Conservation (phyloP, 2,797 vertebrate genomes). For the Euthynnus affinis region DNA sequence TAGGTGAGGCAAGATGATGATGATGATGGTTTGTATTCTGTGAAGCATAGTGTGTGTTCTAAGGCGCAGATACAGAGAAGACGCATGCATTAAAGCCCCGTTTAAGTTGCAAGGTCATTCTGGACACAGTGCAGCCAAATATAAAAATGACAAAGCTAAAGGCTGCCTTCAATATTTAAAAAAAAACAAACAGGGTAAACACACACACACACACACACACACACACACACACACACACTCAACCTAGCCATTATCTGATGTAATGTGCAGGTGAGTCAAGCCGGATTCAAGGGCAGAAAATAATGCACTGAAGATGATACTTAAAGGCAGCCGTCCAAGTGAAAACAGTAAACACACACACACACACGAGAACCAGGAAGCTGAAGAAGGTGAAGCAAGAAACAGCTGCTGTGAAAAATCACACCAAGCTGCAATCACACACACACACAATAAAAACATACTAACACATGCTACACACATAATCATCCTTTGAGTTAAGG, state of each 20-base stretch:
- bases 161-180: slow-evolving; percentile 3
- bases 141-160: no score
- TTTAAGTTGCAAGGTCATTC: slow-evolving; percentile 32
- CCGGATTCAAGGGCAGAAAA: slow-evolving; percentile 7
- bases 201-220: slow-evolving; percentile 4
- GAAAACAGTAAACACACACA: background rate
- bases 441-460: background rate
- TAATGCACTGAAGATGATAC: slow-evolving; percentile 12
- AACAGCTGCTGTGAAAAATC: background rate
- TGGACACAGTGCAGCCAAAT: no score
- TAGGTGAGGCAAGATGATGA: slow-evolving; percentile 5
- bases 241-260: background rate
- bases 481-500: background rate
- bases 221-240: background rate
- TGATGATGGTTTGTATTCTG: slow-evolving; percentile 16
- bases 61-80: background rate
- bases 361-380: no score
- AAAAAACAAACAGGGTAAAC: background rate
- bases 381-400: slow-evolving; percentile 8
- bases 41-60: slow-evolving; percentile 10
- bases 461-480: background rate
- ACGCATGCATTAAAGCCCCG: slow-evolving; percentile 3
- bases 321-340: slow-evolving; percentile 28
- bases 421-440: background rate
- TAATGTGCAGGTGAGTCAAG: slow-evolving; percentile 20